Conservation (phyloP, 2,888 invertebrate species). For the Crepidodera aurea region DNA sequence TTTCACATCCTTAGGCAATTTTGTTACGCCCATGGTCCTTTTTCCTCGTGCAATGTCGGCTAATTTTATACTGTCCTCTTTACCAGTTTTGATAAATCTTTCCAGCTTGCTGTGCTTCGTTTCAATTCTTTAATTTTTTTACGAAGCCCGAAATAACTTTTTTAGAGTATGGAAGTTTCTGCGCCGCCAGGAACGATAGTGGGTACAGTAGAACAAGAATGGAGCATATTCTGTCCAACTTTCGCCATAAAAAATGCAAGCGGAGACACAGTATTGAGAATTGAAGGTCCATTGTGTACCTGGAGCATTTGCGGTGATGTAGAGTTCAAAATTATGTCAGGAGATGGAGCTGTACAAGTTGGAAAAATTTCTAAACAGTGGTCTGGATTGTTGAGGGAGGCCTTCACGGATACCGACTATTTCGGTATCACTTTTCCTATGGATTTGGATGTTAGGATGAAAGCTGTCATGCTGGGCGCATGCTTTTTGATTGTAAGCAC, state of each 20-base stretch:
- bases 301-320: slow-evolving; percentile 83
- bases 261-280: slow-evolving; percentile 77
- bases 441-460: slow-evolving; percentile 87
- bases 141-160: slow-evolving; percentile 8
- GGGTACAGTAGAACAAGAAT: slow-evolving; percentile 78
- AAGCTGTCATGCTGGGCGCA: slow-evolving; percentile 81
- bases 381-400: slow-evolving; percentile 82
- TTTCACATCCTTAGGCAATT: too few relatives aligned
- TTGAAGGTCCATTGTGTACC: slow-evolving; percentile 84
- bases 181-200: slow-evolving; percentile 76
- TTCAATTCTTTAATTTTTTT: too few relatives aligned
- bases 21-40: too few relatives aligned
- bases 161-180: slow-evolving; percentile 78
- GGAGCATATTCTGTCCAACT: slow-evolving; percentile 77
- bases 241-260: slow-evolving; percentile 78
- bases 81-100: too few relatives aligned
- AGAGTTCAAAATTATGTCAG: slow-evolving; percentile 81
- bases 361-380: slow-evolving; percentile 92
- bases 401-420: slow-evolving; percentile 86
- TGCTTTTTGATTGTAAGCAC: slow-evolving; percentile 82
- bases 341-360: slow-evolving; percentile 78
- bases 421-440: slow-evolving; percentile 92
- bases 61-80: too few relatives aligned
- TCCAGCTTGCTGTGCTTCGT: too few relatives aligned
- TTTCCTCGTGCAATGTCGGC: too few relatives aligned